Percentiles rank a stretch among this genome's conserved stretches.
phyloP scores from a whole-genome alignment of 2,797 vertebrate genomes.

The Taenioides sp. region DNA sequence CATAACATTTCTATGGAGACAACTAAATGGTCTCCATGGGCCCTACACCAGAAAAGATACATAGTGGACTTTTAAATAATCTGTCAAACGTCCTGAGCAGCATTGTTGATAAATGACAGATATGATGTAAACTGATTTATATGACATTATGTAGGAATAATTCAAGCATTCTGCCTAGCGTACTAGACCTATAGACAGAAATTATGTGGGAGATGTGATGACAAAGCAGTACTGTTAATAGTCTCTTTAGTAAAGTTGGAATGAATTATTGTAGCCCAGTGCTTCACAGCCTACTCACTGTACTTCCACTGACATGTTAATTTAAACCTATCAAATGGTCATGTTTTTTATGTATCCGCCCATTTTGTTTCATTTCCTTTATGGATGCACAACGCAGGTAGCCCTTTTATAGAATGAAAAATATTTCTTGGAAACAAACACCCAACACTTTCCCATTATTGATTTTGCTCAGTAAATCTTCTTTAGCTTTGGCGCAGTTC shows the following conservation, averaged over 20 bases:
- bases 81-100: neutral
- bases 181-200: slow-evolving; percentile 19
- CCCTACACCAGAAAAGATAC: too few species aligned
- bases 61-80: neutral
- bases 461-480: slow-evolving; percentile 19
- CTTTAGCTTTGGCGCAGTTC: neutral
- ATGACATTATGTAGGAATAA: slow-evolving; percentile 7
- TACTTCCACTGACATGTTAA: slow-evolving; percentile 41
- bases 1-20: too few species aligned
- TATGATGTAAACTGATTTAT: neutral
- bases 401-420: slow-evolving; percentile 14
- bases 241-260: slow-evolving; percentile 31
- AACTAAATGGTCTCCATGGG: too few species aligned
- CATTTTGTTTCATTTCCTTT: slow-evolving; percentile 33
- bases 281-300: slow-evolving; percentile 34
- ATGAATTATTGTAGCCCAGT: slow-evolving; percentile 52
- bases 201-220: slow-evolving; percentile 44
- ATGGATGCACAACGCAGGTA: slow-evolving; percentile 11
- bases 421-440: slow-evolving; percentile 18
- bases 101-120: neutral
- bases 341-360: slow-evolving; percentile 35
- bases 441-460: neutral
- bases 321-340: slow-evolving; percentile 26
- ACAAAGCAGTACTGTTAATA: slow-evolving; percentile 47
- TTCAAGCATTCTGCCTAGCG: slow-evolving; percentile 4